These are phyloP conservation scores for Lepidocyrtinus sp. DNA, from an alignment of 2,888 invertebrate genomes.

Conservation along the genomic window DNA sequence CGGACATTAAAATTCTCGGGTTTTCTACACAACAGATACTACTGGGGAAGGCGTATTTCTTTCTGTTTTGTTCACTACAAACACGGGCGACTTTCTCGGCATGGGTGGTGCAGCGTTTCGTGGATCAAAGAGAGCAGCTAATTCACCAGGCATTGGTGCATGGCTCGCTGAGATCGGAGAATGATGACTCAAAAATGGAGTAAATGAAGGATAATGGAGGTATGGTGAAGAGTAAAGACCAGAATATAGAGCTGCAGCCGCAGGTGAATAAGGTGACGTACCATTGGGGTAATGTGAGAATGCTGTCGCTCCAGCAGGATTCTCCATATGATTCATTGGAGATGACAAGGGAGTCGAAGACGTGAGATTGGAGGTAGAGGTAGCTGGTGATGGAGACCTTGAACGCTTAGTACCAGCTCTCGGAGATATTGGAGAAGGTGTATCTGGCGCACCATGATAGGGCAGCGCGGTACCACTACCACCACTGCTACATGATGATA, in stretches of 20 bases:
- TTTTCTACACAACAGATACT: slow-evolving; percentile 66
- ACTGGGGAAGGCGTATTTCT: slow-evolving; percentile 65
- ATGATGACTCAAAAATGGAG: slow-evolving; percentile 57
- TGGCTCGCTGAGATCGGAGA: slow-evolving; percentile 14
- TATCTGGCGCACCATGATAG: slow-evolving; percentile 34
- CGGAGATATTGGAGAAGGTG: slow-evolving; percentile 59
- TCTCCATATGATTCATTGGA: slow-evolving; percentile 25
- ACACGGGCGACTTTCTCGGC: slow-evolving; percentile 69
- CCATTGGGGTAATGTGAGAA: slow-evolving; percentile 63
- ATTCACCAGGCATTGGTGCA: slow-evolving; percentile 30
- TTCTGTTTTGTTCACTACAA: slow-evolving; percentile 64
- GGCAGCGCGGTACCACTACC: slow-evolving; percentile 22
- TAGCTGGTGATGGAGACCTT: slow-evolving; percentile 36
- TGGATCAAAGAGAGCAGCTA: slow-evolving; percentile 48
- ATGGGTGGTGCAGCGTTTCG: slow-evolving; percentile 28
- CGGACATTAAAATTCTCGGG: too few species aligned
- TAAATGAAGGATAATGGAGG: slow-evolving; percentile 56
- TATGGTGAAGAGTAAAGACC: slow-evolving; percentile 66
- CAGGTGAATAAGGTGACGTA: slow-evolving; percentile 36
- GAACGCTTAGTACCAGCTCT: slow-evolving; percentile 57
- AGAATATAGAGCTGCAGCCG: slow-evolving; percentile 59
- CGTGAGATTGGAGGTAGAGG: slow-evolving; percentile 13
- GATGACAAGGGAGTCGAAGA: slow-evolving; percentile 30
- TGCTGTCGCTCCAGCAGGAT: slow-evolving; percentile 25
- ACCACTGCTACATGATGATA: slow-evolving; percentile 25